Percentiles rank a stretch among this genome's conserved stretches.
These are phyloP conservation scores for Agapornis canus DNA, from an alignment of 2,797 vertebrate species.

Conservation along the genomic window DNA sequence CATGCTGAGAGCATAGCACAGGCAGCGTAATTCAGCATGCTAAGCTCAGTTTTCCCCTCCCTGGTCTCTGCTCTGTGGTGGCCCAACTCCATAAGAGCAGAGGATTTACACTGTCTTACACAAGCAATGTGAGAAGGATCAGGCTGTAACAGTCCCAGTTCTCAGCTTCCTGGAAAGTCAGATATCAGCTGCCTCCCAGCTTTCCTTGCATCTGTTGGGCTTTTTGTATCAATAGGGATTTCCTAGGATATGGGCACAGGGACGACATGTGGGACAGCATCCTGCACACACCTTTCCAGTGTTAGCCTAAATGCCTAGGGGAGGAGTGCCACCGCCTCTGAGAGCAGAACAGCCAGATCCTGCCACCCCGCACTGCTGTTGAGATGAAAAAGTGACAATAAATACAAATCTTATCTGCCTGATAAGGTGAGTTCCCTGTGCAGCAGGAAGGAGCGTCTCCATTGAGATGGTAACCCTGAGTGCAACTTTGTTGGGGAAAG, in stretches of 20 bases:
- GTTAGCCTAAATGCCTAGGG: not conserved
- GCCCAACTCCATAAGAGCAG: not conserved
- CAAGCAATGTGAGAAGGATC: not conserved
- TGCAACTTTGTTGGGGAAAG: accelerated
- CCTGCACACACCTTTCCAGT: not conserved
- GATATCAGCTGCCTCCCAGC: not conserved
- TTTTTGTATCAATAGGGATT: not conserved
- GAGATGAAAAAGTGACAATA: not conserved
- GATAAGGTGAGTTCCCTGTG: not conserved
- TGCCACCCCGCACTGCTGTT: accelerated
- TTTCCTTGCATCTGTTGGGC: not conserved
- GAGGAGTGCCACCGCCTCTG: accelerated
- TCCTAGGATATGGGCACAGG: not conserved
- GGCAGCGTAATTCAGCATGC: not conserved
- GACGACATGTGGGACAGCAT: not conserved
- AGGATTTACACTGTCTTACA: not conserved
- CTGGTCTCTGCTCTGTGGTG: not conserved
- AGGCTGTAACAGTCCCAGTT: not conserved
- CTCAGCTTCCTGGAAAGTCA: not conserved
- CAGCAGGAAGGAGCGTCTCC: not conserved
- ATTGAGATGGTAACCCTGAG: not conserved
- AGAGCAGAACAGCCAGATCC: not conserved
- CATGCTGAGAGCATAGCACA: not conserved
- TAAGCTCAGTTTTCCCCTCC: not conserved
- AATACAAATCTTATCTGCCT: slow-evolving; percentile 6